Evolutionary conservation across 2,888 invertebrate species (phyloP).

Genomic region (Drosophila nr. medialis): DNA sequence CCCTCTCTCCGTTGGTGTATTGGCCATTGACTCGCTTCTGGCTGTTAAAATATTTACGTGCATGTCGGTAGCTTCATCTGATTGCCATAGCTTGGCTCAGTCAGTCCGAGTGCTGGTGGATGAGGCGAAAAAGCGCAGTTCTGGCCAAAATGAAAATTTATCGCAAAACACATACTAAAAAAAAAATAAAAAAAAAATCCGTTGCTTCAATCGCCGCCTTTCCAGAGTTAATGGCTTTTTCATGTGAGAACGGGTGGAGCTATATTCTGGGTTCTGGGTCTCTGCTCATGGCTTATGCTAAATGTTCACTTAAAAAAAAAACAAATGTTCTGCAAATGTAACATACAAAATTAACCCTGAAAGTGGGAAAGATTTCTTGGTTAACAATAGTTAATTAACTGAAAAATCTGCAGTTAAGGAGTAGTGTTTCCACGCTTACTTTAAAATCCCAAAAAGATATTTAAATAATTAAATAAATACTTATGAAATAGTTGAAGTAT

Average conservation of each 20-base stretch:
- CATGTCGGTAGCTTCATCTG: slow-evolving; percentile 66
- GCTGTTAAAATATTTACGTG: slow-evolving; percentile 74
- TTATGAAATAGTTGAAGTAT: background rate
- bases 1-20: background rate
- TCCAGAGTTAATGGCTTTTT: slow-evolving; percentile 71
- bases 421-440: background rate
- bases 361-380: background rate
- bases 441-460: background rate
- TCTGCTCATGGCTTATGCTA: slow-evolving; percentile 20
- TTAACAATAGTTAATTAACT: background rate
- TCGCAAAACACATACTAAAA: slow-evolving; percentile 64
- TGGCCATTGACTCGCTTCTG: slow-evolving; percentile 17
- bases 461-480: background rate
- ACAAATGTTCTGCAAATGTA: background rate
- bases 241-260: slow-evolving; percentile 44
- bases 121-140: slow-evolving; percentile 68
- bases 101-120: slow-evolving; percentile 5
- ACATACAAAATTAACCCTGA: background rate
- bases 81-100: slow-evolving; percentile 44
- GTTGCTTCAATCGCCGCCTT: slow-evolving; percentile 33
- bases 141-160: slow-evolving; percentile 74
- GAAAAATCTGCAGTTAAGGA: background rate
- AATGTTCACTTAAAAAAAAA: slow-evolving; percentile 9
- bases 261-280: slow-evolving; percentile 12
- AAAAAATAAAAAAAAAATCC: slow-evolving; percentile 26